phyloP scores from a whole-genome alignment of 2,888 invertebrate genomes.

The Drosophila antonietae region DNA sequence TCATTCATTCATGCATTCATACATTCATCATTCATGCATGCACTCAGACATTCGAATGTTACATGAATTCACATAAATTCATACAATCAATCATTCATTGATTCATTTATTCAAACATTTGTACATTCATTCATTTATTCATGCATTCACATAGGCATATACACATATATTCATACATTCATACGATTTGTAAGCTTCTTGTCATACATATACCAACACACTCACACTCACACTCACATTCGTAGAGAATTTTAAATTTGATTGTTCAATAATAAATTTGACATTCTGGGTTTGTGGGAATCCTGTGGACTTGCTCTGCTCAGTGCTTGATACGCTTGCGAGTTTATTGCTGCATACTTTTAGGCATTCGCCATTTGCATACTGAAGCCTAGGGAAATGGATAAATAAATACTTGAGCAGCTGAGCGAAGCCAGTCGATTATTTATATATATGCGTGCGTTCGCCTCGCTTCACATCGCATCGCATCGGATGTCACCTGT shows the following conservation, averaged over 20 bases:
- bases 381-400: neutral
- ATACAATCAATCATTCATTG: neutral
- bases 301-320: neutral
- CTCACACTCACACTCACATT: neutral
- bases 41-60: neutral
- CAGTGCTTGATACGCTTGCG: neutral
- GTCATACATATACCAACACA: neutral
- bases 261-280: conserved; percentile 13
- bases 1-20: neutral
- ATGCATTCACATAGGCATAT: neutral
- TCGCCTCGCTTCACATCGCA: neutral
- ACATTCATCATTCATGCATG: neutral
- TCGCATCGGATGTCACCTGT: conserved; percentile 22
- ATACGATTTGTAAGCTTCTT: too few relatives aligned
- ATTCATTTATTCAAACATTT: neutral
- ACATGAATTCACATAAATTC: neutral
- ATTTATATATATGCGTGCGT: neutral
- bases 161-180: neutral
- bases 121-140: neutral
- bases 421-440: conserved; percentile 6
- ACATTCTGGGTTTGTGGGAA: neutral
- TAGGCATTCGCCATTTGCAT: conserved; percentile 10
- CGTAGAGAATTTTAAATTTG: neutral
- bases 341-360: conserved; percentile 8
- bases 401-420: neutral